Percentiles rank a stretch among this genome's conserved stretches.
Conservation (phyloP, 2,888 invertebrate genomes). For the Cephus sareptanus region DNA sequence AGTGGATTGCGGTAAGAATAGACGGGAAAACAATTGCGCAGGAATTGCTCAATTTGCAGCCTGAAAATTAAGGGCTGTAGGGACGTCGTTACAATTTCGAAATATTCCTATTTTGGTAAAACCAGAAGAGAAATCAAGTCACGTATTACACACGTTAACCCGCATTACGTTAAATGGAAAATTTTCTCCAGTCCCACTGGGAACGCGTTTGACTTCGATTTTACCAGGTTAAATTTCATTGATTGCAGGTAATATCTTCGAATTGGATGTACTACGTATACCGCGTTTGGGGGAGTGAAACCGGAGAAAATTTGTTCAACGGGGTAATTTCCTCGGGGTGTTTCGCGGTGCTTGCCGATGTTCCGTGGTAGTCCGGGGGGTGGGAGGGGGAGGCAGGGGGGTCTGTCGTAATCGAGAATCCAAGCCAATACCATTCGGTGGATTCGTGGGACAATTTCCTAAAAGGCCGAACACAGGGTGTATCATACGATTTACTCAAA, state of each 20-base stretch:
- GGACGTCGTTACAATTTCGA: background rate
- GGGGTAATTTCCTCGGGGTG: background rate
- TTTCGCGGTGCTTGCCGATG: background rate
- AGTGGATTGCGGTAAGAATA: background rate
- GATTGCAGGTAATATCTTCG: background rate
- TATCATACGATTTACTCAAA: background rate
- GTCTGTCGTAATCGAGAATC: background rate
- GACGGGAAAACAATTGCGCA: background rate
- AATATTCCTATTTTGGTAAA: background rate
- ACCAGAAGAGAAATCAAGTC: background rate
- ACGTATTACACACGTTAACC: background rate
- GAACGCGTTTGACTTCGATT: background rate
- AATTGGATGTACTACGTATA: background rate
- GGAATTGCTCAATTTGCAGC: background rate
- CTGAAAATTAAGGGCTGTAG: background rate
- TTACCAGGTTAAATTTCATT: background rate
- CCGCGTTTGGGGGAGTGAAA: background rate
- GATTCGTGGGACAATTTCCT: conserved; percentile 2
- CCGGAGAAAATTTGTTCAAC: background rate
- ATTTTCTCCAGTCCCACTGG: background rate
- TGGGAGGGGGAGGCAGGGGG: background rate
- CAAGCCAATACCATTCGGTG: too few relatives aligned
- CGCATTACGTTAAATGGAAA: too few relatives aligned
- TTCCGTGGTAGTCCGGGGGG: background rate
- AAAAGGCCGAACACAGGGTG: background rate